Evolutionary conservation across 2,797 vertebrate genomes (phyloP).

Genomic region (Clarias fuscus): DNA sequence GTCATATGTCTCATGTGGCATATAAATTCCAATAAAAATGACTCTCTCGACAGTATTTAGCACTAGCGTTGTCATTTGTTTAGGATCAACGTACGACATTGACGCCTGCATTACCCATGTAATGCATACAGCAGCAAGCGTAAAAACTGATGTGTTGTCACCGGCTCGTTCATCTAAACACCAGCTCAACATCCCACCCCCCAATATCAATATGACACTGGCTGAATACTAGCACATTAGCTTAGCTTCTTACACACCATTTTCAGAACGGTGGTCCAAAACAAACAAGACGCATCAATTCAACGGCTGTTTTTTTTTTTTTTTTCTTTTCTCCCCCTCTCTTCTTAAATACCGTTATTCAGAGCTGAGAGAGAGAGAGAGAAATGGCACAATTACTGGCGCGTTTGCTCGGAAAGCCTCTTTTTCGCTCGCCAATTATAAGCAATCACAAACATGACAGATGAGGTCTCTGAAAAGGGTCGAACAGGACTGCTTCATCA

Average conservation of each 20-base stretch:
- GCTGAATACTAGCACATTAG: background rate
- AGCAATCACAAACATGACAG: constrained; percentile 46
- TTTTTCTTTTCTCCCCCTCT: background rate
- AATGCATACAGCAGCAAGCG: background rate
- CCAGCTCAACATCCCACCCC: background rate
- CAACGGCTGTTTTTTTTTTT: constrained; percentile 2
- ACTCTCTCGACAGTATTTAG: background rate
- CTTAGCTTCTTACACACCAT: background rate
- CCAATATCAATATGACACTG: background rate
- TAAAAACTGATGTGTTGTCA: background rate
- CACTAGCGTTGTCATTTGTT: background rate
- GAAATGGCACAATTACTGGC: constrained; percentile 21
- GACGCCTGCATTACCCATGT: background rate
- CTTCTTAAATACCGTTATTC: constrained; percentile 27
- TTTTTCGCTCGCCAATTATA: constrained; percentile 40
- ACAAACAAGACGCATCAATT: constrained; percentile 25
- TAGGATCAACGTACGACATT: background rate
- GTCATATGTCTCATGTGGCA: background rate
- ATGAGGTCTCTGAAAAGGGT: constrained; percentile 41
- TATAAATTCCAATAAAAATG: background rate
- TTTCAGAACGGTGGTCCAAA: constrained; percentile 13
- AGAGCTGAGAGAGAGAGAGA: constrained; percentile 2
- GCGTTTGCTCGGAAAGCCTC: constrained; percentile 30
- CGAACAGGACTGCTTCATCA: constrained; percentile 42
- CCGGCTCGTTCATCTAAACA: background rate